These are phyloP conservation scores for Copidosoma aretas DNA, from an alignment of 2,888 invertebrate species.

Conservation along the genomic window DNA sequence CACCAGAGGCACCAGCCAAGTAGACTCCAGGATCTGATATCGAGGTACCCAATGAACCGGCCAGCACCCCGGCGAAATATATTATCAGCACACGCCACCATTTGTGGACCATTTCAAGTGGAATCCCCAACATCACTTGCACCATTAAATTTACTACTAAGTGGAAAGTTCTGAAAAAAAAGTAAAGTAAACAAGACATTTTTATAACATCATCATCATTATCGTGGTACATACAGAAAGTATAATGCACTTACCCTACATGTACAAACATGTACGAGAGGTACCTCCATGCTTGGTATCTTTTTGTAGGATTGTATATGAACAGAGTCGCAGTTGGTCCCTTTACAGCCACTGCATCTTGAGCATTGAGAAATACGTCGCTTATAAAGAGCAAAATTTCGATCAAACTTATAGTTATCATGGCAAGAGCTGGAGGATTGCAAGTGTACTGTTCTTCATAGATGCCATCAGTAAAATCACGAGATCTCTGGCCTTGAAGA, in stretches of 20 bases:
- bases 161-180: slow-evolving; percentile 75
- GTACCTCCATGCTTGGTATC: slow-evolving; percentile 92
- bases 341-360: slow-evolving; percentile 57
- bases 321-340: slow-evolving; percentile 83
- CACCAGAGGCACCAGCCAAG: slow-evolving; percentile 93
- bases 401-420: slow-evolving; percentile 86
- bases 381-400: slow-evolving; percentile 76
- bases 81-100: slow-evolving; percentile 91
- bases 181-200: too few species aligned
- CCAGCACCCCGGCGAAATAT: slow-evolving; percentile 83
- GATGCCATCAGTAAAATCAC: slow-evolving; percentile 70
- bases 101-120: slow-evolving; percentile 94
- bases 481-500: slow-evolving; percentile 61
- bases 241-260: slow-evolving; percentile 73
- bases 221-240: background rate
- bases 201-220: background rate
- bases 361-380: slow-evolving; percentile 48
- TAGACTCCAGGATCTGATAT: slow-evolving; percentile 80
- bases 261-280: slow-evolving; percentile 96
- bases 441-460: slow-evolving; percentile 94
- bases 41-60: slow-evolving; percentile 84
- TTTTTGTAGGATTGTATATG: slow-evolving; percentile 86
- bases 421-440: slow-evolving; percentile 89
- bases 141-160: slow-evolving; percentile 89
- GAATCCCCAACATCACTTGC: slow-evolving; percentile 91